These are phyloP conservation scores for Pseudomyrmex pallidus DNA, from an alignment of 1,140 invertebrate genomes.

Conservation along the genomic window DNA sequence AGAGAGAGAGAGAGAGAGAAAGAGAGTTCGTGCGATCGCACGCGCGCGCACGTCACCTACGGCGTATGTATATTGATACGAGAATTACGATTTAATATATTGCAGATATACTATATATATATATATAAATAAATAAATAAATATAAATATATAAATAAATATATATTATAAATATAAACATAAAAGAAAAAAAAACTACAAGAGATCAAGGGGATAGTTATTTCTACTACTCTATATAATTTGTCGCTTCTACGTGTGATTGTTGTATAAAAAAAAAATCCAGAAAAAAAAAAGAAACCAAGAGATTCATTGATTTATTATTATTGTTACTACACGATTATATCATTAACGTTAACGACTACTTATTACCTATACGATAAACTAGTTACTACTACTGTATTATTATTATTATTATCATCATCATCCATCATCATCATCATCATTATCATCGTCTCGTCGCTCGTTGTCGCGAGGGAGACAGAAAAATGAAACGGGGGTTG, in stretches of 20 bases:
- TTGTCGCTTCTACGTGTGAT: constrained; percentile 85
- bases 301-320: constrained; percentile 79
- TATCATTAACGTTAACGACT: constrained; percentile 72
- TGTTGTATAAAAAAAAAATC: constrained; percentile 81
- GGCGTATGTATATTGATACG: constrained; percentile 66
- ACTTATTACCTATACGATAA: constrained; percentile 57
- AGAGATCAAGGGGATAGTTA: constrained; percentile 82
- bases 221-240: constrained; percentile 85
- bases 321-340: constrained; percentile 80
- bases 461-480: not conserved
- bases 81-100: constrained; percentile 78
- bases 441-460: not conserved
- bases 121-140: constrained; percentile 33
- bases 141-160: no score
- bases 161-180: constrained; percentile 49
- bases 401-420: constrained; percentile 50
- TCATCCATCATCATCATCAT: no score
- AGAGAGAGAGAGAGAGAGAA: not conserved
- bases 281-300: no score
- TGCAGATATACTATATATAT: constrained; percentile 72
- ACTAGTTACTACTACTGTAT: constrained; percentile 30
- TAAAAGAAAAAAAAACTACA: constrained; percentile 66
- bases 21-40: constrained; percentile 29
- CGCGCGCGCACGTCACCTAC: constrained; percentile 37
- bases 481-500: not conserved